phyloP scores from a whole-genome alignment of 2,113 vertebrate species.

The Taurulus bubalis region DNA sequence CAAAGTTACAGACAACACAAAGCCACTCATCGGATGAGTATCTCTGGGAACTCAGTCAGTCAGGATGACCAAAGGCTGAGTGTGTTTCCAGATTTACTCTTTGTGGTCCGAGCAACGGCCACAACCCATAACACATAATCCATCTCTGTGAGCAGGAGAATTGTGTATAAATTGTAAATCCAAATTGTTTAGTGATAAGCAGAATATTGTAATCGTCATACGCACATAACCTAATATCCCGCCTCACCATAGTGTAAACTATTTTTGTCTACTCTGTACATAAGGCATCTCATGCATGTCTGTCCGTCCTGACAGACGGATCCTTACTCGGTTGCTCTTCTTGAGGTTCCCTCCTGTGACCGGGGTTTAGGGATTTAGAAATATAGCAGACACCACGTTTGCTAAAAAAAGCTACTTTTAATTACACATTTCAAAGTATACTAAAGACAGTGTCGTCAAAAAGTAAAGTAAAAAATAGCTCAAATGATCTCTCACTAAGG shows the following conservation, averaged over 20 bases:
- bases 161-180: not conserved
- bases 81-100: slow-evolving; percentile 33
- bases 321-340: not conserved
- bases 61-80: slow-evolving; percentile 41
- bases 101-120: slow-evolving; percentile 38
- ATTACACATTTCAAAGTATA: not conserved
- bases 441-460: not conserved
- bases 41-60: slow-evolving; percentile 27
- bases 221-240: not conserved
- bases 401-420: not conserved
- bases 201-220: not conserved
- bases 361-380: not conserved
- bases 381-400: not conserved
- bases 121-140: slow-evolving; percentile 12
- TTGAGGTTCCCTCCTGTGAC: not conserved
- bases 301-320: not conserved
- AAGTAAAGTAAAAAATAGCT: not conserved
- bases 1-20: slow-evolving; percentile 23
- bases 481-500: not conserved
- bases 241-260: not conserved
- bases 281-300: not conserved
- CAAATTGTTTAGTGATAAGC: not conserved
- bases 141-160: not conserved
- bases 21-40: slow-evolving; percentile 49
- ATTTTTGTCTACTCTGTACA: not conserved